Percentiles rank a stretch among this genome's conserved stretches.
These are phyloP conservation scores for Dicentrarchus labrax DNA, from an alignment of 2,113 vertebrate species.

Conservation along the genomic window DNA sequence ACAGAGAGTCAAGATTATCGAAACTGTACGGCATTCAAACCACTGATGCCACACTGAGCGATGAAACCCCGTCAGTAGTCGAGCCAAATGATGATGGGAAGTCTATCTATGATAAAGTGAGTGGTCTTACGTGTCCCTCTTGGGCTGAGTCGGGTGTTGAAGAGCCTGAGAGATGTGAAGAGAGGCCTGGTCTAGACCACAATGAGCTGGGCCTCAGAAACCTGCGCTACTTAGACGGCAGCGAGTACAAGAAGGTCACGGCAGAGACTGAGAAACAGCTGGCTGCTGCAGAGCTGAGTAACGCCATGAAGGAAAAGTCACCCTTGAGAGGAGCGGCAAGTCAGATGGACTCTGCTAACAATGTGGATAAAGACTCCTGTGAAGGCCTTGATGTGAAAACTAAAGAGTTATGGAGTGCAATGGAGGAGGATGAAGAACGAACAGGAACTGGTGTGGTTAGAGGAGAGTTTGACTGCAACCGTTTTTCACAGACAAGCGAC, in stretches of 20 bases:
- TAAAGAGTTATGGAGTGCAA: conserved; percentile 73
- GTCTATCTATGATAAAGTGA: conserved; percentile 36
- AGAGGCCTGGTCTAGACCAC: conserved; percentile 63
- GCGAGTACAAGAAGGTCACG: conserved; percentile 53
- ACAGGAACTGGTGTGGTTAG: conserved; percentile 54
- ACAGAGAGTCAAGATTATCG: conserved; percentile 69
- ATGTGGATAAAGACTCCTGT: conserved; percentile 50
- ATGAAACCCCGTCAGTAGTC: conserved; percentile 5
- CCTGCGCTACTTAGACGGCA: conserved; percentile 71
- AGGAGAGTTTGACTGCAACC: conserved; percentile 78
- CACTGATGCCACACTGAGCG: conserved; percentile 29
- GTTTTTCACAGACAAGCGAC: conserved; percentile 70
- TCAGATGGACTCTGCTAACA: conserved; percentile 22
- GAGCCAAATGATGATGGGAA: conserved; percentile 45
- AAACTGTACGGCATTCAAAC: conserved; percentile 65
- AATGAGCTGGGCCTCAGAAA: conserved; percentile 83
- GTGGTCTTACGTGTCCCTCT: conserved; percentile 22
- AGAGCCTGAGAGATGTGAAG: conserved; percentile 22
- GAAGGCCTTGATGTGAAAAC: conserved; percentile 72
- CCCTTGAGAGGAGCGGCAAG: conserved; percentile 49
- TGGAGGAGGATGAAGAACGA: conserved; percentile 75
- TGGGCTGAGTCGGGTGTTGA: conserved; percentile 60
- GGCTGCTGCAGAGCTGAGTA: conserved; percentile 74
- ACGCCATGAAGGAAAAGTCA: conserved; percentile 68
- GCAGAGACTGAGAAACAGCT: conserved; percentile 74